Evolutionary conservation across 1,140 invertebrate species (phyloP).

Genomic region (Drosophila ercepeae): DNA sequence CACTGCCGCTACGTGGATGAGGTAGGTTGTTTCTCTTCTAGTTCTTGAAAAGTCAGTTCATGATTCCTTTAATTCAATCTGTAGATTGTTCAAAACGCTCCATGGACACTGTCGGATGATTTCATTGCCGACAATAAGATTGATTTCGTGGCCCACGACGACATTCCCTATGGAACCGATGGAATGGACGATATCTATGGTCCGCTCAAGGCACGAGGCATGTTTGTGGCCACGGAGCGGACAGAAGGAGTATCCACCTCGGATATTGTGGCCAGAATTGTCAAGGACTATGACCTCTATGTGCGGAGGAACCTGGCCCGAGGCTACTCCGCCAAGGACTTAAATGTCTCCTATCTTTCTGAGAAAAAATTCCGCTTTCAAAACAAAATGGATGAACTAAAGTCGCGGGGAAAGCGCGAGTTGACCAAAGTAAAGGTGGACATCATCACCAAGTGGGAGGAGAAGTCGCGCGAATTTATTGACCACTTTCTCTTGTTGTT

Average conservation of each 20-base stretch:
- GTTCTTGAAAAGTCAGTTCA: not conserved
- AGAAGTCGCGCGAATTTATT: constrained; percentile 97
- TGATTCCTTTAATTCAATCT: not conserved
- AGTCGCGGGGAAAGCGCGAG: constrained; percentile 94
- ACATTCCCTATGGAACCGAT: constrained; percentile 96
- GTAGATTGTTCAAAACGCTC: constrained; percentile 94
- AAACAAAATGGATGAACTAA: constrained; percentile 97
- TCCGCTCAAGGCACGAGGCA: constrained; percentile 94
- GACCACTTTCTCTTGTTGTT: constrained; percentile 96
- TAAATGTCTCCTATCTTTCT: constrained; percentile 99
- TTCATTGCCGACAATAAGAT: constrained; percentile 98
- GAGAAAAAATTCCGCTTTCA: constrained; percentile 97
- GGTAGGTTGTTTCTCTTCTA: constrained; percentile 75
- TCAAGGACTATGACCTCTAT: constrained; percentile 99
- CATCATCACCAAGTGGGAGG: constrained; percentile 98
- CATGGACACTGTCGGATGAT: constrained; percentile 97
- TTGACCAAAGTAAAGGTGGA: constrained; percentile 94
- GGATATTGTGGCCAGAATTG: constrained; percentile 98
- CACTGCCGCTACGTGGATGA: constrained; percentile 99
- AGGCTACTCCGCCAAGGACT: constrained; percentile 98
- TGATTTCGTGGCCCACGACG: constrained; percentile 99
- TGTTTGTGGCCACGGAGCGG: constrained; percentile 98
- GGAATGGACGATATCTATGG: constrained; percentile 96
- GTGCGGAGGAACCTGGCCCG: constrained; percentile 98
- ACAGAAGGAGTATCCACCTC: constrained; percentile 99